Conservation (phyloP, 2,888 invertebrate genomes). For the Gastrophysa polygoni region DNA sequence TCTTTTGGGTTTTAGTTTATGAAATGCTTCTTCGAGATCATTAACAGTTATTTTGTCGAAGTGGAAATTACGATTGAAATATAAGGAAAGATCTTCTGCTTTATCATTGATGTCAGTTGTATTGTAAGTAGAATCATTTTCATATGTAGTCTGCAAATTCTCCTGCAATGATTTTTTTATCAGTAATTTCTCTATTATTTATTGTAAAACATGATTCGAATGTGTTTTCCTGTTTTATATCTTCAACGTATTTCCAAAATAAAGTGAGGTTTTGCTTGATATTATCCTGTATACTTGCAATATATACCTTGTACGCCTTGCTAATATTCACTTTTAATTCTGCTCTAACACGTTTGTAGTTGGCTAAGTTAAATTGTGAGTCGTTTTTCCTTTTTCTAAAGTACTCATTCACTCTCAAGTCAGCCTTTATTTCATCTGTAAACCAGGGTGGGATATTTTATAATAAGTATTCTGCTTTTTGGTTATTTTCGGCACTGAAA, state of each 20-base stretch:
- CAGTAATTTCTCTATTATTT: conserved; percentile 2
- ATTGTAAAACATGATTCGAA: neutral
- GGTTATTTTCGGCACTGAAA: too few relatives aligned
- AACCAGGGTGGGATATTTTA: conserved; percentile 11
- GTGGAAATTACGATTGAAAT: too few relatives aligned
- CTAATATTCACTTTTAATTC: neutral
- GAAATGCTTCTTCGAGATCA: conserved; percentile 3
- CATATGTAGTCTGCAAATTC: conserved; percentile 4
- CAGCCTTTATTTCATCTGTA: conserved; percentile 1
- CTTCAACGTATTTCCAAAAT: too few relatives aligned
- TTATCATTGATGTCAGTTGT: neutral
- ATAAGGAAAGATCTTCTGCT: too few relatives aligned
- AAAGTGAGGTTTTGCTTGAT: neutral
- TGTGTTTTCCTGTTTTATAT: neutral
- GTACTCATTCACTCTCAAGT: conserved; percentile 4
- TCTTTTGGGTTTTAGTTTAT: neutral
- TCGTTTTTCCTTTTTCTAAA: conserved; percentile 3
- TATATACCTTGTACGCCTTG: neutral
- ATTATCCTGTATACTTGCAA: conserved; percentile 2
- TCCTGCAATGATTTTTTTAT: too few relatives aligned
- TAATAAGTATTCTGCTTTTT: neutral
- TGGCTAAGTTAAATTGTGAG: conserved; percentile 2
- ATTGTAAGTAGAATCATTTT: neutral
- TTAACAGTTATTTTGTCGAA: neutral
- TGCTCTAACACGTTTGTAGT: neutral